These are phyloP conservation scores for Vidua chalybeata DNA, from an alignment of 2,113 vertebrate genomes.

Conservation along the genomic window DNA sequence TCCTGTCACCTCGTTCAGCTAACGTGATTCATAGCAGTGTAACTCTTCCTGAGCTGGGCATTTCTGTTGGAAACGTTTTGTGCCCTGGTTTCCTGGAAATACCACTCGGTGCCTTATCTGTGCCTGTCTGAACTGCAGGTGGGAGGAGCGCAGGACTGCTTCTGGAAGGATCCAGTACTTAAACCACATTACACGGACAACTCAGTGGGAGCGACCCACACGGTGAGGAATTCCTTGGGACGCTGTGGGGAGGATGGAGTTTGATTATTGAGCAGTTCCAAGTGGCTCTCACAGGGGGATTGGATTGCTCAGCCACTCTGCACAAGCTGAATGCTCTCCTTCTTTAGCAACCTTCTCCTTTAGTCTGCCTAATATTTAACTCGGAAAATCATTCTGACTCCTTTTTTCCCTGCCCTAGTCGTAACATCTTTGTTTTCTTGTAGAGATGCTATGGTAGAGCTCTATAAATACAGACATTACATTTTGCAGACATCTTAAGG, in stretches of 20 bases:
- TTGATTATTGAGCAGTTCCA: background rate
- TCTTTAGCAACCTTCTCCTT: background rate
- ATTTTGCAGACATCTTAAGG: background rate
- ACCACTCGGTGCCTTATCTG: constrained; percentile 53
- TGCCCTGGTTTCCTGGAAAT: constrained; percentile 64
- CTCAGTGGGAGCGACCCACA: constrained; percentile 94
- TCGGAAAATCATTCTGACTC: background rate
- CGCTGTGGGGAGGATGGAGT: fast-evolving
- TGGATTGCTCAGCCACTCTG: background rate
- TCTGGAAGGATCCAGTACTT: constrained; percentile 96
- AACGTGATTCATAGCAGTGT: constrained; percentile 33
- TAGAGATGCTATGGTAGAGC: background rate
- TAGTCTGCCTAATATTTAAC: background rate
- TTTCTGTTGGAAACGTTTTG: constrained; percentile 32
- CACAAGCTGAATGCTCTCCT: background rate
- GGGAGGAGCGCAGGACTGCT: constrained; percentile 93
- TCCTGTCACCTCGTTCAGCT: constrained; percentile 38
- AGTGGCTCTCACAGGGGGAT: background rate
- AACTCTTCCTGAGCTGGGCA: constrained; percentile 60
- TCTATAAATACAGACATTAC: background rate
- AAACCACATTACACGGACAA: constrained; percentile 94
- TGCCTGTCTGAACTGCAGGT: constrained; percentile 77
- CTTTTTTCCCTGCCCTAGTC: background rate
- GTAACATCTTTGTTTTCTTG: background rate
- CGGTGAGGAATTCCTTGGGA: constrained; percentile 75